Conservation (phyloP, 35 echinoderm and acorn worm genomes). For the Ophioderma brevispina region DNA sequence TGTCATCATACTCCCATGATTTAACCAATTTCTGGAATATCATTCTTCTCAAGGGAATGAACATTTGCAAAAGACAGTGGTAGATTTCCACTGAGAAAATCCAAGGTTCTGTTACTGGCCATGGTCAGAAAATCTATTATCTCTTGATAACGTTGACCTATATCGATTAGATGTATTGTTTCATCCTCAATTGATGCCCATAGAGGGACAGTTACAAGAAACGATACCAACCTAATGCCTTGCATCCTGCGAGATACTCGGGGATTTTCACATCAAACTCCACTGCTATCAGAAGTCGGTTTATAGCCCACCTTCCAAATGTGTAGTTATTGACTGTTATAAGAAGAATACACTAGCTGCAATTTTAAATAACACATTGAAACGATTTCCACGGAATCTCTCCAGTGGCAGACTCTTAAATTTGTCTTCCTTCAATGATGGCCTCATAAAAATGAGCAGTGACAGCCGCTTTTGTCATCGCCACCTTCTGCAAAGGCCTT, state of each 20-base stretch:
- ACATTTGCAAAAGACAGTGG: conserved; percentile 16
- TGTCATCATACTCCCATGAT: conserved; percentile 26
- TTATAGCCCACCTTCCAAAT: background rate
- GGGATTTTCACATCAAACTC: background rate
- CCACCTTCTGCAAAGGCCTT: conserved; percentile 34
- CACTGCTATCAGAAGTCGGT: conserved; percentile 16
- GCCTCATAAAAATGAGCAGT: conserved; percentile 15
- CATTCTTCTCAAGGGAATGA: background rate
- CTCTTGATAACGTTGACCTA: background rate
- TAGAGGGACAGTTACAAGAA: conserved; percentile 1
- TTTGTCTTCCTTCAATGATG: background rate
- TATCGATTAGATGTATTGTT: conserved; percentile 8
- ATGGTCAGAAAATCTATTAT: conserved; percentile 8
- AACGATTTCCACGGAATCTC: conserved; percentile 16
- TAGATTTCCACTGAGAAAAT: conserved; percentile 21
- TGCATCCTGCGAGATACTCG: conserved; percentile 20
- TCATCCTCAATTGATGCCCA: conserved; percentile 13
- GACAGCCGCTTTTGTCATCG: conserved; percentile 39
- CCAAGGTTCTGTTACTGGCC: background rate
- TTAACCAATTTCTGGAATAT: conserved; percentile 5
- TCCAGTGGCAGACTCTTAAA: background rate
- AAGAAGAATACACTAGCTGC: conserved; percentile 17
- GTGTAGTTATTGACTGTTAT: background rate
- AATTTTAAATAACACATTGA: conserved; percentile 29
- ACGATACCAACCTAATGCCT: conserved; percentile 11